Base-by-base conservation (phyloP, 2,113 vertebrate genomes). In the Psettodes erumei region DNA sequence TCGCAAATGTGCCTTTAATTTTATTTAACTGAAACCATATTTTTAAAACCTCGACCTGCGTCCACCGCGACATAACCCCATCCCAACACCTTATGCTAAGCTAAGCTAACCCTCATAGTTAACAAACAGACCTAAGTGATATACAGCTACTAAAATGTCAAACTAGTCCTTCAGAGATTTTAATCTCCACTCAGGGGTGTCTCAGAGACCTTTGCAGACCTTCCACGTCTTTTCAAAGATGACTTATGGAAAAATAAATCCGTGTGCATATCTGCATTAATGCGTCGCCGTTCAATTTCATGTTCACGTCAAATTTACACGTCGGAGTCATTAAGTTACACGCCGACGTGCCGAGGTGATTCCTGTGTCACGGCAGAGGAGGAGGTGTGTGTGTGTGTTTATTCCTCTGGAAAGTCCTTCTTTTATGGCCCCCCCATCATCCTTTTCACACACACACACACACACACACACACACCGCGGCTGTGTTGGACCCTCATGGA, bases 401-500 rank as follows among this genome's bases (percentile, higher is more conserved):
- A 19, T 68, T 8, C 37, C 25, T 40, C 21, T n/a, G 13, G 15
- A 53, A 67, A 51, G n/a, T 50, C 19, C 16, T 12, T 55, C 12
- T 43, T 74, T 64, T 32, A 35, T 60, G 28, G 33, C 27, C 35
- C 25, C n/a, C 11, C 16, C 40, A 16, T 35, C 40, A 40, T 25
- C 37, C 18, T 45, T 10, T 13, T 6, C 32, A 27, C 59, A 13
- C 21, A n/a, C n/a, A 3, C 16, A 18, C 45, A 48, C 40, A 37
- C 27, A 23, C 32, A 38, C 47, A n/a, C 38, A 23, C 67, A 58
- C 37, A 30, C 51, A 30, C 0, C 38, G 91, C 92, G 88, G 93
- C 92, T 93, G 94, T 91, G 85, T 88, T 91, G 93, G 93, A 92
- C 94, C 95, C 95, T 96, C 94, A 94, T 95, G 95, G 95, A 94